Evolutionary conservation across 2,113 vertebrate genomes (phyloP), one percentile per base, ranked within the genome.

Genomic region (Oreochromis niloticus): DNA sequence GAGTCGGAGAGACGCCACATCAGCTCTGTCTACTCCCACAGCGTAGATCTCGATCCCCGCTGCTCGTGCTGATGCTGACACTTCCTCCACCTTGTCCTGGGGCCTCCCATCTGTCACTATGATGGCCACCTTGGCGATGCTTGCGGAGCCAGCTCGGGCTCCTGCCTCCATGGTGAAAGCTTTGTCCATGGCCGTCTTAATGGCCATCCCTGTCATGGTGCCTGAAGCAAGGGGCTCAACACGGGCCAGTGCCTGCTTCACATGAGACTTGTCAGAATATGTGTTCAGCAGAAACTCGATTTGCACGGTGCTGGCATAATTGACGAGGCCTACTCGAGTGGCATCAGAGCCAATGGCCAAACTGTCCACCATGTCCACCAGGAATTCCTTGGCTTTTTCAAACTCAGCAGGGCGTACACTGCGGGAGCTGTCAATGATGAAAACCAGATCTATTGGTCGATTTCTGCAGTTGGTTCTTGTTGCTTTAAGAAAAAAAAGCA

Each of bases 131-230:
- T 96, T 98, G 14, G 98, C 97, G 52, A 99, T 98, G 79, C 91
- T 96, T 83, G 78, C 86, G 10, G 90, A 50, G 17, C 92, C 79
- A 0, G 91, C 85, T 9, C 98, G 96, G 9, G 97, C 97, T 6
- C 98, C 98, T 0, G 97, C 96, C 22, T 96, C 95, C 63, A 94
- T 93, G 0, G 96, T 96, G 93, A 99, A 99, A 41, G 96, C 97
- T 84, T 97, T 94, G 2, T 98, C 96, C 96, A 99, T 95, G 3
- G 98, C 97, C 0, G 96, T 97, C 89, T 97, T 97, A 91, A 99
- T 98, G 93, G 98, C 98, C 83, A 98, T 93, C 39, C 98, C 98
- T 0, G 98, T 99, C 98, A 99, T 99, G 14, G 98, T 99, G 89
- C 98, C 98, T 0, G 98, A 97, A 4, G 98, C 96, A 17, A 99